Evolutionary conservation across 2,888 invertebrate genomes (phyloP), one percentile per base, ranked within the genome.

Genomic region (Scaptodrosophila latifasciaeformis): DNA sequence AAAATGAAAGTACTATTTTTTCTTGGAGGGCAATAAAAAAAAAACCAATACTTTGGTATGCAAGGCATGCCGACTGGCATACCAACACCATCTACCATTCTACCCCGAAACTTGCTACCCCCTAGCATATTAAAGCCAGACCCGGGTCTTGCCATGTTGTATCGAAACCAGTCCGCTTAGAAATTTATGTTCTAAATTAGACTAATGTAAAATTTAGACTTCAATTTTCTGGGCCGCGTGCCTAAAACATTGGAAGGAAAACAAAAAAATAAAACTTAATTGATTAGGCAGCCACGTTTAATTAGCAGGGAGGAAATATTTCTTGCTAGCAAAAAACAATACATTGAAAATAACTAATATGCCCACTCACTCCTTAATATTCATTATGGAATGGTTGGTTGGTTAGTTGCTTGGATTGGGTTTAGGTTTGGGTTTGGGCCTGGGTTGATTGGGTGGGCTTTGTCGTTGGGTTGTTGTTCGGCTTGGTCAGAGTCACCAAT

Each of bases 151-250:
- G 24, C 4, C 24, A 24, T 24, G 24, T 6, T 27, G 9, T 27
- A 27, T 5, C 9, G 9, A 6, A 27, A 17, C 69, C 65, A 67
- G 62, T n/a, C n/a, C n/a, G n/a, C 59, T 39, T 55, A 42, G 57
- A 72, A 82, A 83, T 83, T 83, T 82, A 82, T 78, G 62, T 66
- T 72, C 70, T 78, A 69, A 79, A 81, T 81, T 81, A 75, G 78
- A 66, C 67, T 82, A 75, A 81, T 82, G 78, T 75, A 78, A 72
- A 80, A 82, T 79, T 70, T 62, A 74, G 58, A 56, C 50, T 50
- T 49, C 45, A 51, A 39, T 47, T 35, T 44, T 24, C 49, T 15
- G 17, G 18, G 17, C 5, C 31, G 48, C 40, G 31, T 62, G 53
- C 54, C 42, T 37, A 59, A 47, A 54, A 48, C 50, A 34, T 24